Evolutionary conservation across 2,113 vertebrate genomes (phyloP), one percentile per base, ranked within the genome.

Genomic region (Microtus richardsoni): DNA sequence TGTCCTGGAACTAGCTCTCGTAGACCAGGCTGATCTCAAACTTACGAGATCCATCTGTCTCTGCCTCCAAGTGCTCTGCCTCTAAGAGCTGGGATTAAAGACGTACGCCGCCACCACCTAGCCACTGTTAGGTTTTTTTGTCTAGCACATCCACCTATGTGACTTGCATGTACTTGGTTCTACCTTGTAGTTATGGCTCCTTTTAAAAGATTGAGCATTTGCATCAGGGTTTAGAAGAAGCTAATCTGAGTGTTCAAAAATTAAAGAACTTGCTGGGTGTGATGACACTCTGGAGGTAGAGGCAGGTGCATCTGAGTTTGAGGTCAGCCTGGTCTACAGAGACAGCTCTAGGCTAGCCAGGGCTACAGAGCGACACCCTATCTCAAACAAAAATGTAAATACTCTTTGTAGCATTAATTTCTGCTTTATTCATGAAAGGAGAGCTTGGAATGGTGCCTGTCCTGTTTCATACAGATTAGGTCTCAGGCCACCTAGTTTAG

Each of bases 131-230:
- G 89, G 88, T 26, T 21, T 92, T 94, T 96, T 88, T 93, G 30
- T 83, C 78, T 90, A 83, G 47, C 24, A 36, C 36, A 58, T 14
- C 84, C 22, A 49, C 66, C 33, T 14, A 36, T 44, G 68, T 5
- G 60, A 70, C 24, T 39, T 71, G 36, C 77, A 79, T 1, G 16
- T 68, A n/a, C 64, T 91, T 79, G 58, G 74, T 74, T 80, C 74
- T 2, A 28, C 26, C 26, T 73, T 41, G 33, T 74, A 10, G 54
- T 91, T 60, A 94, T 60, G 26, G 36, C 54, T 87, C 3, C 36
- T n/a, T 74, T 89, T 95, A 58, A 92, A 83, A 90, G 13, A 41
- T 52, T 70, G 0, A 22, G 33, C 33, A 88, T 95, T 97, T 96
- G 28, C 83, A 4, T 89, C 39, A 86, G 30, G 89, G 36, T 47